Percentiles rank a stretch among this genome's conserved stretches.
These are phyloP conservation scores for Leucopsar rothschildi DNA, from an alignment of 2,113 vertebrate genomes.

Conservation along the genomic window DNA sequence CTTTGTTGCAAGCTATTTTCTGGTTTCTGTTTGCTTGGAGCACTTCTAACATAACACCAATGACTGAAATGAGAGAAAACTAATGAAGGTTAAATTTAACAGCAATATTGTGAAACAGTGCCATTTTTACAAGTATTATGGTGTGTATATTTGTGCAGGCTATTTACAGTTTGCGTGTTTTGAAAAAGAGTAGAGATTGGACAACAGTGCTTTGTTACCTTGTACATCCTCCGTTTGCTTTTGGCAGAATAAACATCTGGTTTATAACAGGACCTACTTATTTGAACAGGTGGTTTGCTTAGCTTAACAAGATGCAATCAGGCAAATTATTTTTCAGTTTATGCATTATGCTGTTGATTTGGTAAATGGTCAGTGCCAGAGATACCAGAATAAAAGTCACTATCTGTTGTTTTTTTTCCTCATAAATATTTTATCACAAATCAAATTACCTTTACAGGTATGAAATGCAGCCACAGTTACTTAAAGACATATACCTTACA, in stretches of 20 bases:
- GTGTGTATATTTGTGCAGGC: not conserved
- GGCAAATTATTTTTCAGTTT: not conserved
- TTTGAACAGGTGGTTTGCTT: constrained; percentile 31
- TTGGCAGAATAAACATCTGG: not conserved
- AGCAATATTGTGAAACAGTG: not conserved
- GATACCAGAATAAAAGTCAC: not conserved
- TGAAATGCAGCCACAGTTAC: not conserved
- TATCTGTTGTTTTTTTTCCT: not conserved
- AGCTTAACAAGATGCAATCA: not conserved
- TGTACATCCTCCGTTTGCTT: not conserved
- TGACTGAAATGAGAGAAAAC: not conserved
- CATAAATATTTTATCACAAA: not conserved
- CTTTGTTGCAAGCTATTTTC: not conserved
- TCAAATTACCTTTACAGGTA: not conserved
- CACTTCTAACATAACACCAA: not conserved
- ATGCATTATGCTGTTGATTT: not conserved
- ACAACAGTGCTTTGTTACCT: not conserved
- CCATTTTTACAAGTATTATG: not conserved
- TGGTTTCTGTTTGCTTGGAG: not conserved
- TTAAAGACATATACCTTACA: not conserved
- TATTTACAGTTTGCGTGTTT: not conserved
- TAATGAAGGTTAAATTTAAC: not conserved
- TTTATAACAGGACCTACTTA: not conserved
- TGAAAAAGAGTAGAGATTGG: not conserved
- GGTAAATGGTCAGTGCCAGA: not conserved